Conservation (phyloP, 2,797 vertebrate genomes). For the Antennarius maculatus region DNA sequence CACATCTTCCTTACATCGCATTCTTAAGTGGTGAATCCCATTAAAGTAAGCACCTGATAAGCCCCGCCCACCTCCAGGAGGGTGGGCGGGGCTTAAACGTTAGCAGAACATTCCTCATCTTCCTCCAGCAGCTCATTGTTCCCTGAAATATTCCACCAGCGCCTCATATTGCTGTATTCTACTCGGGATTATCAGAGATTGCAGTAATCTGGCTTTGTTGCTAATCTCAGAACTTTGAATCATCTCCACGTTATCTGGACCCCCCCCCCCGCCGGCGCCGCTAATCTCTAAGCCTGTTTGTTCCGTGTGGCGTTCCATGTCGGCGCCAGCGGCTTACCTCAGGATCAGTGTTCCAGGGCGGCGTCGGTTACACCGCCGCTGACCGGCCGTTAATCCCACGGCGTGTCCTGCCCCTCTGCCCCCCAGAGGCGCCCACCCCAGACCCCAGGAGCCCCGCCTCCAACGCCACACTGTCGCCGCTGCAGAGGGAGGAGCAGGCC, state of each 20-base stretch:
- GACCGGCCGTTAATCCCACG: neutral
- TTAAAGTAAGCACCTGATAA: too few species aligned
- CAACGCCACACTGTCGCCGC: constrained; percentile 71
- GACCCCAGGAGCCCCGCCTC: constrained; percentile 60
- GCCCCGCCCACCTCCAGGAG: too few species aligned
- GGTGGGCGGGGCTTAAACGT: too few species aligned
- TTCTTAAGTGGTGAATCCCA: too few species aligned
- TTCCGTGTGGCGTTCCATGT: constrained; percentile 48
- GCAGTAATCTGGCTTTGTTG: constrained; percentile 68
- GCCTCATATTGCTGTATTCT: constrained; percentile 11
- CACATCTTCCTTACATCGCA: too few species aligned
- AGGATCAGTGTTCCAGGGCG: constrained; percentile 27
- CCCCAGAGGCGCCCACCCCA: constrained; percentile 71
- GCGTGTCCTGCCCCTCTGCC: neutral
- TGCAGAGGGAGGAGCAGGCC: constrained; percentile 74
- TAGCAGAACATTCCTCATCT: too few species aligned
- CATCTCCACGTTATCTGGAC: constrained; percentile 54
- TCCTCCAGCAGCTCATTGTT: neutral
- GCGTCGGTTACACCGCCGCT: constrained; percentile 23
- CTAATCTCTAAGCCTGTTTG: constrained; percentile 52
- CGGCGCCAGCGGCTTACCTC: constrained; percentile 37
- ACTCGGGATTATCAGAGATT: constrained; percentile 31
- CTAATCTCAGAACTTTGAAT: constrained; percentile 62
- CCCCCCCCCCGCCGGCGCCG: constrained; percentile 26
- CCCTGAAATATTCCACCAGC: neutral